Conservation (phyloP, 2,888 invertebrate genomes). For the Thumatha senex region DNA sequence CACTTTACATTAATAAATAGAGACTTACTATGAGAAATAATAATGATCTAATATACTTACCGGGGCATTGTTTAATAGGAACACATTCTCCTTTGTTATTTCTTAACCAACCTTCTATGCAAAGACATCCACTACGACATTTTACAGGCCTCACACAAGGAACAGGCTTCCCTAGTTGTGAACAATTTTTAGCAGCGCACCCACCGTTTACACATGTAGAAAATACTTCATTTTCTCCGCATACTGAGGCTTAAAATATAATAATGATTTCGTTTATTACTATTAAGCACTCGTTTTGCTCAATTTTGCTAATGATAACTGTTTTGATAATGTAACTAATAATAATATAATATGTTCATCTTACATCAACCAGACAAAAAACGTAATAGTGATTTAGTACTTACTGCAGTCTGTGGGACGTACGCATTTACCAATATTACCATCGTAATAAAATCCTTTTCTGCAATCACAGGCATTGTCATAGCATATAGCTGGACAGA, state of each 20-base stretch:
- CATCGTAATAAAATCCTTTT: constrained; percentile 31
- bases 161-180: neutral
- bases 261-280: neutral
- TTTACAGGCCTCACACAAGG: neutral
- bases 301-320: too few species aligned
- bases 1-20: too few species aligned
- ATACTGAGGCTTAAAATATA: constrained; percentile 21
- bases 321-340: too few species aligned
- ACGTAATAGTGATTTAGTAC: constrained; percentile 4
- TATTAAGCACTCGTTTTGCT: neutral
- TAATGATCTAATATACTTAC: neutral
- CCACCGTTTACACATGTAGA: constrained; percentile 42
- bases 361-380: too few species aligned
- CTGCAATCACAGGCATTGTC: constrained; percentile 40
- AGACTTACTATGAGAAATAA: too few species aligned
- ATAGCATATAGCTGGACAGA: constrained; percentile 24
- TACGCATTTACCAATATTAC: constrained; percentile 32
- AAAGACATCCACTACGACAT: neutral
- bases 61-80: constrained; percentile 4
- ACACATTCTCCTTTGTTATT: constrained; percentile 1
- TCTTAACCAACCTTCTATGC: neutral
- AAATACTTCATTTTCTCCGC: constrained; percentile 35
- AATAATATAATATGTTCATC: too few species aligned
- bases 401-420: constrained; percentile 38
- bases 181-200: constrained; percentile 27